Percentiles rank a stretch among this genome's conserved stretches.
phyloP scores from a whole-genome alignment of 2,888 invertebrate species.

The Dryadula phaetusa region DNA sequence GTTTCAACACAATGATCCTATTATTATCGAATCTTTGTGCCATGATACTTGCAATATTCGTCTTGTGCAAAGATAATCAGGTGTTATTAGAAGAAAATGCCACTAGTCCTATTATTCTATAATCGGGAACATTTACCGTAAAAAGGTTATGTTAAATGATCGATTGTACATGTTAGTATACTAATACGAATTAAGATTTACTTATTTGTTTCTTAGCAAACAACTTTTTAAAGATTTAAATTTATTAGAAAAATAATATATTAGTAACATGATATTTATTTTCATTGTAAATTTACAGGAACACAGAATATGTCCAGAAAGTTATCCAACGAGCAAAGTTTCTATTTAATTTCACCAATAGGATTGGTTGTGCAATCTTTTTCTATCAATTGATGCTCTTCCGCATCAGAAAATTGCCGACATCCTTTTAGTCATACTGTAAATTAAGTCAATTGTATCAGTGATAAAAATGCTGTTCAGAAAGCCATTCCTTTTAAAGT shows the following conservation, averaged over 20 bases:
- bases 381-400: constrained; percentile 69
- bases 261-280: no score
- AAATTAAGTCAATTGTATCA: constrained; percentile 50
- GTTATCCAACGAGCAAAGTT: constrained; percentile 58
- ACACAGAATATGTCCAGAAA: constrained; percentile 50
- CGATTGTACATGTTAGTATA: no score
- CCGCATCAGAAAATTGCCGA: constrained; percentile 67
- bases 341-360: constrained; percentile 62
- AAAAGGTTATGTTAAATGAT: no score
- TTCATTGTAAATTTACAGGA: no score
- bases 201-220: neutral
- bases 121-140: neutral
- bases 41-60: constrained; percentile 29
- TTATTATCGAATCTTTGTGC: constrained; percentile 35
- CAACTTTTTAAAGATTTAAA: no score
- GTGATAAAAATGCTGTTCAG: constrained; percentile 48
- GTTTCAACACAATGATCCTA: constrained; percentile 36
- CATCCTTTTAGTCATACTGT: constrained; percentile 67
- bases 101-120: constrained; percentile 25
- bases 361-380: constrained; percentile 54
- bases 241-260: no score
- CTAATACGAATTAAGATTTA: no score
- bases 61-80: constrained; percentile 28
- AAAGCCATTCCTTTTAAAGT: constrained; percentile 2
- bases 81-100: constrained; percentile 28